Percentiles rank a stretch among this genome's conserved stretches.
Conservation (phyloP, 1,140 invertebrate genomes). For the Drosophila funebris region DNA sequence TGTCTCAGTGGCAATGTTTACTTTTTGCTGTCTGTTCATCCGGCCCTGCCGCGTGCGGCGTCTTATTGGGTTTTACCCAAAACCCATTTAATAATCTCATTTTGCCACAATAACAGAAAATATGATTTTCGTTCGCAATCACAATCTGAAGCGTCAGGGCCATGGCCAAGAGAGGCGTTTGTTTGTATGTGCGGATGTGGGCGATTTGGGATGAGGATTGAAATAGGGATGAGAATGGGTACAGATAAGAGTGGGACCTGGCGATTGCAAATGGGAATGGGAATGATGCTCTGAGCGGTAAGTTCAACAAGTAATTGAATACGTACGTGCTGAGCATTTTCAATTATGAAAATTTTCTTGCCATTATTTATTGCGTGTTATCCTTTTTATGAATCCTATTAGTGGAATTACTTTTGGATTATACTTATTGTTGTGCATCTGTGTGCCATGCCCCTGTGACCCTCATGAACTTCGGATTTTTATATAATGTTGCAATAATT, state of each 20-base stretch:
- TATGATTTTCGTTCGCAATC: constrained; percentile 75
- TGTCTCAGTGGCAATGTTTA: constrained; percentile 69
- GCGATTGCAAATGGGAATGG: constrained; percentile 14
- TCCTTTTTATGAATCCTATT: constrained; percentile 82
- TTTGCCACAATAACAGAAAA: constrained; percentile 83
- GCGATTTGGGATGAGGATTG: neutral
- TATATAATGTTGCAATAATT: constrained; percentile 11
- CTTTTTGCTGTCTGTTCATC: constrained; percentile 61
- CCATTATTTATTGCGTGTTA: constrained; percentile 80
- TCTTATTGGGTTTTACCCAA: constrained; percentile 78
- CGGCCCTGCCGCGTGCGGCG: constrained; percentile 28
- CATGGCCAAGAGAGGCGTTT: constrained; percentile 24
- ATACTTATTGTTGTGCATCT: constrained; percentile 28
- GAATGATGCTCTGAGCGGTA: constrained; percentile 34
- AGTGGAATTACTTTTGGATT: constrained; percentile 74
- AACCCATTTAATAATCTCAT: constrained; percentile 83
- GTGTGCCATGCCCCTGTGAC: neutral
- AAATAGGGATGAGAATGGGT: neutral
- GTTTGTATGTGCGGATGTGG: constrained; percentile 1
- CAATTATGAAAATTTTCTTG: constrained; percentile 58
- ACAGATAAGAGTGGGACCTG: neutral
- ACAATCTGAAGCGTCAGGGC: constrained; percentile 41
- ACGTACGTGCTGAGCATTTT: constrained; percentile 70
- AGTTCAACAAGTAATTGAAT: constrained; percentile 83
- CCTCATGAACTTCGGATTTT: constrained; percentile 7